Percentiles rank a stretch among this genome's conserved stretches.
Conservation (phyloP, 2,888 invertebrate species). For the Lasioglossum morio region DNA sequence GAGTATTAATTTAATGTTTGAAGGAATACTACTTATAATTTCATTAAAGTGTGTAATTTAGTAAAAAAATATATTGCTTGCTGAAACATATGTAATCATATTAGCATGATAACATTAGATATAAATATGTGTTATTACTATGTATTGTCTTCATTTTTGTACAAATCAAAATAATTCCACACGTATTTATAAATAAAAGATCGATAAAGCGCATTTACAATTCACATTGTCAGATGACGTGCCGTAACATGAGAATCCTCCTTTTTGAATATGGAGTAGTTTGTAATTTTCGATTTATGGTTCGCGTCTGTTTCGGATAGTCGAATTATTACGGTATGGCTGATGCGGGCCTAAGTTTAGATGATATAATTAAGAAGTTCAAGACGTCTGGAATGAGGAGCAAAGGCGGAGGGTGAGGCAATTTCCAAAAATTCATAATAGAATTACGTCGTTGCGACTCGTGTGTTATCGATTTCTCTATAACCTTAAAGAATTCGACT, state of each 20-base stretch:
- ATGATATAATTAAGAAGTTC: conserved; percentile 84
- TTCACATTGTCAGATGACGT: too few species aligned
- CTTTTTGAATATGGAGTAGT: conserved; percentile 5
- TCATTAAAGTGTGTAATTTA: background rate
- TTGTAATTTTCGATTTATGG: conserved; percentile 40
- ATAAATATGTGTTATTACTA: background rate
- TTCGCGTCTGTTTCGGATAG: conserved; percentile 53
- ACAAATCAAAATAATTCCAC: background rate
- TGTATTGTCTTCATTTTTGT: background rate
- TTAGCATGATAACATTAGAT: background rate
- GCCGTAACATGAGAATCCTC: background rate
- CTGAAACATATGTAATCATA: background rate
- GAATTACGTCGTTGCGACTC: background rate
- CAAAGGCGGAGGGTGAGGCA: conserved; percentile 78
- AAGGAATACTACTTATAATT: background rate
- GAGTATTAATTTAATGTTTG: background rate
- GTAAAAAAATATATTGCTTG: background rate
- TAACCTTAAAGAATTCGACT: conserved; percentile 51
- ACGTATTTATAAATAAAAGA: background rate
- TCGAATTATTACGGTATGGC: conserved; percentile 75
- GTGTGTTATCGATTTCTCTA: conserved; percentile 46
- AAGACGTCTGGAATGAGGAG: conserved; percentile 80
- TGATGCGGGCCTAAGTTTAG: conserved; percentile 81
- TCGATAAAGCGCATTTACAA: background rate
- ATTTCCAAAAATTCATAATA: conserved; percentile 39